Percentiles rank a stretch among this genome's conserved stretches.
Conservation (phyloP, 1,140 invertebrate genomes). For the Neodiprion virginianus region DNA sequence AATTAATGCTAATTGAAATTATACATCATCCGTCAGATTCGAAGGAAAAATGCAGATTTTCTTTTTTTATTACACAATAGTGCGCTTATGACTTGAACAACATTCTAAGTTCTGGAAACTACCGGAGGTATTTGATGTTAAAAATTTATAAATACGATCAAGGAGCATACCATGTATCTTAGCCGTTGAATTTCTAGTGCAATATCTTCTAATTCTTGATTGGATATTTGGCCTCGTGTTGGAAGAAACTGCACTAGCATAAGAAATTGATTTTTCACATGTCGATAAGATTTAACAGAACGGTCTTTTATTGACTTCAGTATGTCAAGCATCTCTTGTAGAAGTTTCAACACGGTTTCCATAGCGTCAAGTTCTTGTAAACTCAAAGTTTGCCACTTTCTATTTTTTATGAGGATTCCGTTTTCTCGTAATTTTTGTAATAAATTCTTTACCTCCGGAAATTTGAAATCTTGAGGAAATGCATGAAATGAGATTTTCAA, state of each 20-base stretch:
- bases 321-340: not conserved
- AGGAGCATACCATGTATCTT: not conserved
- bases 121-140: too few species aligned
- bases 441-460: not conserved
- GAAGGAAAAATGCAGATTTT: too few species aligned
- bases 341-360: not conserved
- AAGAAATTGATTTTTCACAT: not conserved
- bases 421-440: not conserved
- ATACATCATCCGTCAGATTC: too few species aligned
- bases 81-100: too few species aligned
- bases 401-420: not conserved
- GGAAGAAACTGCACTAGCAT: not conserved
- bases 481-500: not conserved
- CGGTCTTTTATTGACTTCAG: not conserved
- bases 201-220: not conserved
- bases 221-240: not conserved
- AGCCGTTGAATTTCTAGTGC: not conserved
- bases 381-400: not conserved
- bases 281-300: not conserved
- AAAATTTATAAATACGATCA: too few species aligned
- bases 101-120: too few species aligned
- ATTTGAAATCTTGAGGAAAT: not conserved
- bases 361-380: not conserved
- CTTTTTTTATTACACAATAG: too few species aligned
- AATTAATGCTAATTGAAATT: too few species aligned